These are phyloP conservation scores for Odocoileus hemionus DNA, from an alignment of 2,113 vertebrate genomes.

Conservation along the genomic window DNA sequence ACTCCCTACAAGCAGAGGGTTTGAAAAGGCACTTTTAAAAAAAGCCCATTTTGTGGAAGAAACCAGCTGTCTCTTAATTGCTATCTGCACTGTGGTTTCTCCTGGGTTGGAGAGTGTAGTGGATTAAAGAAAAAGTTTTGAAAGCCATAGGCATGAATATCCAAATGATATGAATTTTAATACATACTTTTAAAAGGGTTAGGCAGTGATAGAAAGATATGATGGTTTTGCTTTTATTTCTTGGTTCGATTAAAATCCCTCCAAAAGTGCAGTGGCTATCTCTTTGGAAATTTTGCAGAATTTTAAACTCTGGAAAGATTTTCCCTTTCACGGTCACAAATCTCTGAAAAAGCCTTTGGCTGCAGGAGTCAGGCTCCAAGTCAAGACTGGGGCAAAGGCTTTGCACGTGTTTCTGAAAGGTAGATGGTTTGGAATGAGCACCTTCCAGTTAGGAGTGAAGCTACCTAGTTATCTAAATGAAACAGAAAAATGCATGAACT, in stretches of 20 bases:
- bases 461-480: constrained; percentile 17
- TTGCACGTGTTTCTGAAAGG: not conserved
- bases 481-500: constrained; percentile 19
- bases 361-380: not conserved
- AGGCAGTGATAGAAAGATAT: constrained; percentile 29
- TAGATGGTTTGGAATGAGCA: not conserved
- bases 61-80: constrained; percentile 17
- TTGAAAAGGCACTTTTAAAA: not conserved
- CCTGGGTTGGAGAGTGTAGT: not conserved
- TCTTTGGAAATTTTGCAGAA: constrained; percentile 31
- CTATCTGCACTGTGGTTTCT: constrained; percentile 5
- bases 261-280: not conserved
- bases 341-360: constrained; percentile 31
- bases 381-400: not conserved
- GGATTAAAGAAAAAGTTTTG: constrained; percentile 35
- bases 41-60: not conserved
- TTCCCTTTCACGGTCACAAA: constrained; percentile 22
- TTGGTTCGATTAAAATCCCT: constrained; percentile 33
- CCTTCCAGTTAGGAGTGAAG: not conserved
- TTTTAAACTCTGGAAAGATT: constrained; percentile 35
- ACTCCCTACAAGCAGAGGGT: not conserved
- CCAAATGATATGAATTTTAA: constrained; percentile 49
- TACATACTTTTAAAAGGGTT: not conserved
- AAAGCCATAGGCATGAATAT: constrained; percentile 49
- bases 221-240: constrained; percentile 35